Evolutionary conservation across 2,888 invertebrate species (phyloP).

Genomic region (Tridacna crocea): DNA sequence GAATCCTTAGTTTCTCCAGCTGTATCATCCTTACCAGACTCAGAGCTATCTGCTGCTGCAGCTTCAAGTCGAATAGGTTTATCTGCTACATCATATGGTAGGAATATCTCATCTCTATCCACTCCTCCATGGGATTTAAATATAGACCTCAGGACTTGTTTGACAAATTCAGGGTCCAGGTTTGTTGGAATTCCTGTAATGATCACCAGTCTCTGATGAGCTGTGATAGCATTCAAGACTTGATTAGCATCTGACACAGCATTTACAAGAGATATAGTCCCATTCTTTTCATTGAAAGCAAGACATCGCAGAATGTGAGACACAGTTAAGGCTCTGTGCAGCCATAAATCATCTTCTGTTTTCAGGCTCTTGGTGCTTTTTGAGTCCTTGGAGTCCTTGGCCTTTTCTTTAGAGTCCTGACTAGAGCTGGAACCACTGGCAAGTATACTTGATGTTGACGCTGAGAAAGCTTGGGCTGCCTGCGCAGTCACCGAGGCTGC

Average conservation of each 20-base stretch:
- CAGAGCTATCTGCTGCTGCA: neutral
- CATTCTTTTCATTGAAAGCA: slow-evolving; percentile 77
- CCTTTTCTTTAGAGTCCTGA: slow-evolving; percentile 48
- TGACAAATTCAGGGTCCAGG: slow-evolving; percentile 70
- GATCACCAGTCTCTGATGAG: slow-evolving; percentile 78
- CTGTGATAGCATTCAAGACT: slow-evolving; percentile 72
- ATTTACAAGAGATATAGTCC: slow-evolving; percentile 74
- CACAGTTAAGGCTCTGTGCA: slow-evolving; percentile 79
- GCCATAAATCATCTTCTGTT: slow-evolving; percentile 82
- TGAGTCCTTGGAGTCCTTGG: slow-evolving; percentile 43
- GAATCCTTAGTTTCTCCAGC: slow-evolving; percentile 38
- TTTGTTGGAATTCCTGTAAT: slow-evolving; percentile 79
- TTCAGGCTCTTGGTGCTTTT: slow-evolving; percentile 42
- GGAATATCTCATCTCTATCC: slow-evolving; percentile 79
- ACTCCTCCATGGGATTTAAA: slow-evolving; percentile 79
- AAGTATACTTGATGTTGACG: slow-evolving; percentile 49
- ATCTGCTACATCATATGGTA: slow-evolving; percentile 71
- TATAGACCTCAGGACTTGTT: slow-evolving; percentile 73
- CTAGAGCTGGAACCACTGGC: slow-evolving; percentile 36
- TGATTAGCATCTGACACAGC: slow-evolving; percentile 79
- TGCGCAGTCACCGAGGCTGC: slow-evolving; percentile 51
- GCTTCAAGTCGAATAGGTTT: slow-evolving; percentile 33
- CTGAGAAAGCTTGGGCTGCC: slow-evolving; percentile 38
- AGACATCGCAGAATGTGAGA: slow-evolving; percentile 81
- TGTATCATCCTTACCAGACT: slow-evolving; percentile 33